These are phyloP conservation scores for Prostheceraeus crozeri DNA, from an alignment of 2,888 invertebrate species.

Conservation along the genomic window DNA sequence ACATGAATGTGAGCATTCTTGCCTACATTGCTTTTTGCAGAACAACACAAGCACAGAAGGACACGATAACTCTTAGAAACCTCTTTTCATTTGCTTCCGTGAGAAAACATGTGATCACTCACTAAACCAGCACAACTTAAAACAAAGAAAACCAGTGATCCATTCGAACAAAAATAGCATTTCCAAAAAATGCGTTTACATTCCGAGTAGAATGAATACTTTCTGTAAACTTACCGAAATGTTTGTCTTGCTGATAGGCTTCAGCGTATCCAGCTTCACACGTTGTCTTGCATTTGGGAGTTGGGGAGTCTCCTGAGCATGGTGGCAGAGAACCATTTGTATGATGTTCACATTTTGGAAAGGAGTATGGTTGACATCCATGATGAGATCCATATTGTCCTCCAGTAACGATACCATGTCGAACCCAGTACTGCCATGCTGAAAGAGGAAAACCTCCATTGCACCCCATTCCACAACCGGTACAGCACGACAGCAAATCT, in stretches of 20 bases:
- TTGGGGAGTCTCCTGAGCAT: constrained; percentile 60
- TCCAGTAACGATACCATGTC: constrained; percentile 76
- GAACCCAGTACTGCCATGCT: constrained; percentile 80
- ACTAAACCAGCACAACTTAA: too few species aligned
- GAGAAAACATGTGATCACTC: too few species aligned
- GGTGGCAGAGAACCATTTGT: constrained; percentile 64
- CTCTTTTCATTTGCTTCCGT: too few species aligned
- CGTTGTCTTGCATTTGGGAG: constrained; percentile 69
- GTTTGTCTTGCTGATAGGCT: constrained; percentile 68
- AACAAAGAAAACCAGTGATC: too few species aligned
- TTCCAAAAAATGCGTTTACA: too few species aligned
- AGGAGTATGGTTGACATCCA: constrained; percentile 79
- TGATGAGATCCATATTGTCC: constrained; percentile 68
- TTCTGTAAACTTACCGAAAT: constrained; percentile 66
- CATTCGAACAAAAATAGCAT: too few species aligned
- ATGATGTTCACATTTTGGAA: constrained; percentile 81
- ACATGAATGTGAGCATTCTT: too few species aligned
- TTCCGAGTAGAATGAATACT: too few species aligned
- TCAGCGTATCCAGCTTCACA: constrained; percentile 67
- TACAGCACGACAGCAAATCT: constrained; percentile 74
- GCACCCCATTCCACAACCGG: constrained; percentile 60
- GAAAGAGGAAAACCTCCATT: constrained; percentile 73
- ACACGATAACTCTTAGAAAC: too few species aligned
- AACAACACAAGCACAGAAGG: too few species aligned
- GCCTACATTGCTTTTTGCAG: too few species aligned